Percentiles rank a stretch among this genome's conserved stretches.
Conservation (phyloP, 2,888 invertebrate genomes). For the Thymelicus lineola region DNA sequence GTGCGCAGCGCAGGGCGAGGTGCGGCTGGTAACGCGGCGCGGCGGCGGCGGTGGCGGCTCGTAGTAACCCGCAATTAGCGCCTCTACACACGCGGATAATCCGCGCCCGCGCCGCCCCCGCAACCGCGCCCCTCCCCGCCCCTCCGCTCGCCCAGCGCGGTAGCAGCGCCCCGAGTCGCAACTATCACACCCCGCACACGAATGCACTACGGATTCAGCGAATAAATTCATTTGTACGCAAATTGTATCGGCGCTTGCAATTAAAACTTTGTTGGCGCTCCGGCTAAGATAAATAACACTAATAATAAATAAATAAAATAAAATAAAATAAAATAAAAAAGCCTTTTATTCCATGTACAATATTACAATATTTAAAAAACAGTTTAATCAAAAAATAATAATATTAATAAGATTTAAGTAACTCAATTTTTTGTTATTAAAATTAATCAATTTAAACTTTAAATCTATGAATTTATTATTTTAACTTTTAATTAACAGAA, state of each 20-base stretch:
- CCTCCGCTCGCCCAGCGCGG: conserved; percentile 52
- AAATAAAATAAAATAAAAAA: too few species aligned
- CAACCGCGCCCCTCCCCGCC: conserved; percentile 46
- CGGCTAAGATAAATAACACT: conserved; percentile 85
- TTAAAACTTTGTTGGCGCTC: conserved; percentile 84
- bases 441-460: too few species aligned
- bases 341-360: too few species aligned
- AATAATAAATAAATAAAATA: too few species aligned
- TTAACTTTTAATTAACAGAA: too few species aligned
- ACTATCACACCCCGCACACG: conserved; percentile 57
- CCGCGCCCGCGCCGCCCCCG: conserved; percentile 59
- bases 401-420: too few species aligned
- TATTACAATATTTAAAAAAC: too few species aligned
- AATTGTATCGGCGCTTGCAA: conserved; percentile 85
- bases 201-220: conserved; percentile 81
- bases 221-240: conserved; percentile 85
- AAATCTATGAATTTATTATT: too few species aligned
- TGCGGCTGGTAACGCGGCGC: conserved; percentile 42
- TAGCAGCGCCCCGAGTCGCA: conserved; percentile 48
- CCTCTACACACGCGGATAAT: conserved; percentile 78
- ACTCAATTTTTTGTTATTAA: too few species aligned
- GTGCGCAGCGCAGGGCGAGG: conserved; percentile 40
- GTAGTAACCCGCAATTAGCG: conserved; percentile 81
- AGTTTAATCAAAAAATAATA: too few species aligned
- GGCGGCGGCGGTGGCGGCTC: conserved; percentile 49